Percentiles rank a stretch among this genome's conserved stretches.
Evolutionary conservation across 2,113 vertebrate genomes (phyloP).

Genomic region (Hypomesus transpacificus): DNA sequence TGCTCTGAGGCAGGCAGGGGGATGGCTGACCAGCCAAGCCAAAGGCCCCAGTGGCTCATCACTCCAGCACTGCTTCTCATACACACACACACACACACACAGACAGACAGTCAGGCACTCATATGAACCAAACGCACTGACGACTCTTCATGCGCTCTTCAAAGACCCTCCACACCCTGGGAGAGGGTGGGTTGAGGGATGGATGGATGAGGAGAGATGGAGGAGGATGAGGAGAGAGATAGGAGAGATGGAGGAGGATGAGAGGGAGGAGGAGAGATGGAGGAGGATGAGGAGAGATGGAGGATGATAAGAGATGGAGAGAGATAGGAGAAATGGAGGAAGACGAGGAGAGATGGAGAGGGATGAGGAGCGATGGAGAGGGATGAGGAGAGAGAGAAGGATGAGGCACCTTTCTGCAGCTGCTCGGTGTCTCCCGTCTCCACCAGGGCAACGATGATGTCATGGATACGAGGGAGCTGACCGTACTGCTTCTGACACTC

Average conservation of each 20-base stretch:
- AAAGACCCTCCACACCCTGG: not conserved
- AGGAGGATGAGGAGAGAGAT: not conserved
- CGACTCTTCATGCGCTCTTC: not conserved
- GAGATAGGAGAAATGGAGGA: too few species aligned
- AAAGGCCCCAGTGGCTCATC: not conserved
- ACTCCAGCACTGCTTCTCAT: not conserved
- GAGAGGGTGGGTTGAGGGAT: not conserved
- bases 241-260: not conserved
- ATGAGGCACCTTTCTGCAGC: constrained; percentile 83
- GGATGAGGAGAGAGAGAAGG: not conserved
- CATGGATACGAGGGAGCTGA: constrained; percentile 77
- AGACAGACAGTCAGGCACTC: not conserved
- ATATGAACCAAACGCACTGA: not conserved
- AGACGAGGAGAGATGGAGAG: not conserved
- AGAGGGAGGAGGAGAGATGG: not conserved
- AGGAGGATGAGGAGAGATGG: not conserved
- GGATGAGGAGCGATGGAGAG: not conserved
- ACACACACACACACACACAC: not conserved
- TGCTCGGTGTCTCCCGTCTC: constrained; percentile 84
- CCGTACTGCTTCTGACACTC: constrained; percentile 78
- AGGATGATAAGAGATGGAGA: not conserved
- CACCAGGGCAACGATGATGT: constrained; percentile 80
- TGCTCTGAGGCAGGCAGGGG: not conserved
- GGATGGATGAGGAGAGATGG: not conserved
- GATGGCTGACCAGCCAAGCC: too few species aligned